Base-by-base conservation (phyloP, 2,797 vertebrate species). In the Bovichtus variegatus region DNA sequence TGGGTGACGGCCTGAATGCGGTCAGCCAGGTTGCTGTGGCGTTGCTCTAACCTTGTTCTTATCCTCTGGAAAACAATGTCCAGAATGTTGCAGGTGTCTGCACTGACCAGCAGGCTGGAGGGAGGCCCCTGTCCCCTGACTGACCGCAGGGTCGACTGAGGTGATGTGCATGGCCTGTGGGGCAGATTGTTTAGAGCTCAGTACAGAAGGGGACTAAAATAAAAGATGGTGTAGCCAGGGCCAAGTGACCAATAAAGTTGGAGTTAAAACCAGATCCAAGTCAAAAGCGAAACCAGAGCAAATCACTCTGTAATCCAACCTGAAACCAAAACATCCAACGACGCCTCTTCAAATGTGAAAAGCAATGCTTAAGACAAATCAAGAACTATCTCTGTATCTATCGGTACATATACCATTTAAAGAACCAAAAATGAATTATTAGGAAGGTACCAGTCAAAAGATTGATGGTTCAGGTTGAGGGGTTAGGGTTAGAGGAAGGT, bases 61-160 rank as follows among this genome's bases (percentile, higher is more conserved):
- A 82, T 65, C 41, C 31, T 77, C 59, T 64, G 29, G 23, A 77
- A 77, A 46, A 69, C 58, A 31, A 47, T 27, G 6, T 63, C 69
- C 63, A 73, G 50, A 29, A 73, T 68, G 27, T 6, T 63, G 38
- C 27, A 40, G 57, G 38, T 8, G 51, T 73, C 58, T 41, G 31
- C 5, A 23, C 16, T 2, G 1, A 31, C 38, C 16, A 47, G 38
- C 40, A 6, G 43, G 43, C 50, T 11, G 15, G 43, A 63, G 12
- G 41, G 18, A 61, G 13, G 25, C 7, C 0, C 9, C 54, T 50
- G 60, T 11, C 21, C 18, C 0, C 19, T n/a, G 27, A 38, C 43
- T 23, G 67, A 57, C 25, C 29, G 51, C 0, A 12, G 23, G 38
- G 21, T 31, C 2, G 5, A 41, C 59, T 25, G 10, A 59, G 49